Conservation (phyloP, 2,113 vertebrate genomes). For the Brachionichthys hirsutus region DNA sequence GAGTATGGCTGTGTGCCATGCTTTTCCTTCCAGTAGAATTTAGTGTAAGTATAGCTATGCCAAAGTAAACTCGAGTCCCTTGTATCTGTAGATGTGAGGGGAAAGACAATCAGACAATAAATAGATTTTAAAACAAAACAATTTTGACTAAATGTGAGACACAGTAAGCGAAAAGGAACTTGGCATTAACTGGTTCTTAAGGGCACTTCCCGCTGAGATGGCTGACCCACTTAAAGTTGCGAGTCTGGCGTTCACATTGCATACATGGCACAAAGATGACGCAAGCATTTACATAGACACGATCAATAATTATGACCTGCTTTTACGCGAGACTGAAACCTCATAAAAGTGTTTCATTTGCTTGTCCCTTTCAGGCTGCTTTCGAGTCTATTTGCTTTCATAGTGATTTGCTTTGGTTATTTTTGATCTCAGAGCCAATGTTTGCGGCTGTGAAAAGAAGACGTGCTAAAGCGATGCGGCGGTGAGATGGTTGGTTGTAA, state of each 20-base stretch:
- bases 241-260: slow-evolving; percentile 48
- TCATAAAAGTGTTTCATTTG: slow-evolving; percentile 13
- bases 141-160: slow-evolving; percentile 15
- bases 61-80: slow-evolving; percentile 57
- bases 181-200: slow-evolving; percentile 46
- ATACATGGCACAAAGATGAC: slow-evolving; percentile 25
- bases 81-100: slow-evolving; percentile 43
- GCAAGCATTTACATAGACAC: slow-evolving; percentile 18
- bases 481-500: slow-evolving; percentile 51
- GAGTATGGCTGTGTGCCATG: slow-evolving; percentile 29
- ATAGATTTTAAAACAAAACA: too few relatives aligned
- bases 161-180: slow-evolving; percentile 41
- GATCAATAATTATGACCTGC: slow-evolving; percentile 41
- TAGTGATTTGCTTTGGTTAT: slow-evolving; percentile 24
- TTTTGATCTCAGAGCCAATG: slow-evolving; percentile 32
- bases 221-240: slow-evolving; percentile 71
- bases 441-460: slow-evolving; percentile 16
- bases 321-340: slow-evolving; percentile 35
- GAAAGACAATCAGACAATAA: slow-evolving; percentile 32
- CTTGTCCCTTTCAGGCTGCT: slow-evolving; percentile 1
- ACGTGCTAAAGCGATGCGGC: slow-evolving; percentile 37
- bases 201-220: slow-evolving; percentile 57
- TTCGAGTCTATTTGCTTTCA: slow-evolving; percentile 11
- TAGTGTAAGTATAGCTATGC: slow-evolving; percentile 44
- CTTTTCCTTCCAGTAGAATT: slow-evolving; percentile 46